These are phyloP conservation scores for Brachirus orientalis DNA, from an alignment of 2,113 vertebrate genomes.

Conservation along the genomic window DNA sequence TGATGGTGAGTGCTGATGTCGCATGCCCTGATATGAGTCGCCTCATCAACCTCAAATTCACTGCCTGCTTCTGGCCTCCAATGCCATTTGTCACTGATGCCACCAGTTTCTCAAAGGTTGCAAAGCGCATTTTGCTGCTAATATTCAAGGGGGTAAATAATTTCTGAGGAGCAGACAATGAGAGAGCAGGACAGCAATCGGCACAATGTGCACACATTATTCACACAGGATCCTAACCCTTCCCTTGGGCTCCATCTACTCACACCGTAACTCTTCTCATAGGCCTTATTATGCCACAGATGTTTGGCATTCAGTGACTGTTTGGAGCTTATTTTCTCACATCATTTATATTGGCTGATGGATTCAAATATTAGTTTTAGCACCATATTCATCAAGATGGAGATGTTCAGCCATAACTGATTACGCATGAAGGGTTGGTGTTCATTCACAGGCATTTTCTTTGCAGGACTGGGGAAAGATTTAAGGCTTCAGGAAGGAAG, in stretches of 20 bases:
- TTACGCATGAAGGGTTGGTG: constrained; percentile 34
- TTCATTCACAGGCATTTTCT: constrained; percentile 38
- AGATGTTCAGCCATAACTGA: constrained; percentile 31
- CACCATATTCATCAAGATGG: constrained; percentile 47
- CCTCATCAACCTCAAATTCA: constrained; percentile 84
- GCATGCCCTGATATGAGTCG: constrained; percentile 80
- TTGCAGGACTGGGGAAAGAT: constrained; percentile 20
- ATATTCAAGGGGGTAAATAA: constrained; percentile 66
- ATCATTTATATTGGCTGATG: constrained; percentile 48
- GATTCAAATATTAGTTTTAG: constrained; percentile 55
- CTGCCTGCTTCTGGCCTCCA: constrained; percentile 71
- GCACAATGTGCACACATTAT: constrained; percentile 45
- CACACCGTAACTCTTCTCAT: constrained; percentile 50
- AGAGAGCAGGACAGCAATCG: constrained; percentile 54
- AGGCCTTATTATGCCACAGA: constrained; percentile 30
- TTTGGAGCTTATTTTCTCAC: constrained; percentile 29
- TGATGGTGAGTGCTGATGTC: constrained; percentile 78
- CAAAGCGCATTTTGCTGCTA: constrained; percentile 57
- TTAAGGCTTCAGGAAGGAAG: not conserved
- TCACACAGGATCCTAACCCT: constrained; percentile 45
- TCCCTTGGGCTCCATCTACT: constrained; percentile 34
- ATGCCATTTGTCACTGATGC: constrained; percentile 75
- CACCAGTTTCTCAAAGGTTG: constrained; percentile 68
- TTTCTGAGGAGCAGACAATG: constrained; percentile 57
- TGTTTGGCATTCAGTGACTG: constrained; percentile 35